Percentiles rank a stretch among this genome's conserved stretches.
These are phyloP conservation scores for Leptopilina myrica DNA, from an alignment of 2,888 invertebrate genomes.

Conservation along the genomic window DNA sequence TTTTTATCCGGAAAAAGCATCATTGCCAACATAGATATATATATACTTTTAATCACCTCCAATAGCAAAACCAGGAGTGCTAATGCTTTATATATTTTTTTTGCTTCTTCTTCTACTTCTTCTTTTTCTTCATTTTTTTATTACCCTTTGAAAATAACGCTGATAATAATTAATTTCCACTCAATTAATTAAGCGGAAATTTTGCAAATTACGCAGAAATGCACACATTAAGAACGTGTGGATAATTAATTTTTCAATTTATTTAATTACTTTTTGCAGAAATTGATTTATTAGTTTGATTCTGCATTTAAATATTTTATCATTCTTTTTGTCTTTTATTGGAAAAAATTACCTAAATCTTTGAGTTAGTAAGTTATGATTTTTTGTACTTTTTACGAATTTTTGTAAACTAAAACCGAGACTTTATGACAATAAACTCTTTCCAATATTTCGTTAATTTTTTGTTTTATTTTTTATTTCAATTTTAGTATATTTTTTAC, in stretches of 20 bases:
- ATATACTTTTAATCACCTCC: slow-evolving; percentile 23
- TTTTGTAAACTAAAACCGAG: too few species aligned
- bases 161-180: slow-evolving; percentile 31
- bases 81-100: not conserved
- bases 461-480: too few species aligned
- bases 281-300: not conserved
- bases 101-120: too few species aligned
- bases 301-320: not conserved
- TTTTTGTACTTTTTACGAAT: too few species aligned
- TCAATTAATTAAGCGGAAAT: slow-evolving; percentile 37
- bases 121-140: too few species aligned
- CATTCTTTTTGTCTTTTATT: not conserved
- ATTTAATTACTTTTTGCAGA: slow-evolving; percentile 5
- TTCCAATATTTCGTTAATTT: too few species aligned
- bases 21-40: slow-evolving; percentile 37
- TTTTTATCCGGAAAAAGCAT: slow-evolving; percentile 34
- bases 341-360: too few species aligned
- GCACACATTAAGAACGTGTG: slow-evolving; percentile 9
- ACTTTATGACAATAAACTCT: too few species aligned
- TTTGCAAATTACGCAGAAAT: not conserved
- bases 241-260: slow-evolving; percentile 10
- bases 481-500: too few species aligned
- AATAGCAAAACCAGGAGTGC: not conserved
- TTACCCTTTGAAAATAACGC: slow-evolving; percentile 8
- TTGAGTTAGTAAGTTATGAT: too few species aligned